phyloP scores from a whole-genome alignment of 2,113 vertebrate species.

The Pyxicephalus adspersus region DNA sequence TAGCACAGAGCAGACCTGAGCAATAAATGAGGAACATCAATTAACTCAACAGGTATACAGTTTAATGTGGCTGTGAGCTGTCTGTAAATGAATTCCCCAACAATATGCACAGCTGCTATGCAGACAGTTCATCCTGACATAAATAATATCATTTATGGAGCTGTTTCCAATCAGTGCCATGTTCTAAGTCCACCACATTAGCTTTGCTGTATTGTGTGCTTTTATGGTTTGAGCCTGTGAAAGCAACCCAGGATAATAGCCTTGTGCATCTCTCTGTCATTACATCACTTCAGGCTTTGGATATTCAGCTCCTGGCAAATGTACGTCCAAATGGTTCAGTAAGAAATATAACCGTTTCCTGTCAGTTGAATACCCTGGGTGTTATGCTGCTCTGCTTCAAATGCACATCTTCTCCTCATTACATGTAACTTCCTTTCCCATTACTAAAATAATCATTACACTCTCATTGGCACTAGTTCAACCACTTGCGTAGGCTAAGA shows the following conservation, averaged over 20 bases:
- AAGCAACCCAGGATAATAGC: slow-evolving; percentile 3
- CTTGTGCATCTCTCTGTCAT: slow-evolving; percentile 4
- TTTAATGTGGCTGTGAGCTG: neutral
- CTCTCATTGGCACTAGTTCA: neutral
- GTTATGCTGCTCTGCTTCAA: neutral
- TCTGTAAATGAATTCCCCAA: neutral
- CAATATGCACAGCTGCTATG: slow-evolving; percentile 12
- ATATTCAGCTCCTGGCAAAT: slow-evolving; percentile 28
- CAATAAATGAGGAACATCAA: neutral
- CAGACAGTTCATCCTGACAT: neutral
- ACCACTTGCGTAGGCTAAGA: neutral
- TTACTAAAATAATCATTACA: slow-evolving; percentile 37
- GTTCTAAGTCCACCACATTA: neutral
- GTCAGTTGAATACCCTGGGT: slow-evolving; percentile 1
- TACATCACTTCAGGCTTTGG: slow-evolving; percentile 19
- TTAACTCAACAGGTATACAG: neutral
- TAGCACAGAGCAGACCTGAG: neutral
- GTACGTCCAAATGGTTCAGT: slow-evolving; percentile 1
- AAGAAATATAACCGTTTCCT: slow-evolving; percentile 37
- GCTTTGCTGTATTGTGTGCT: slow-evolving; percentile 13
- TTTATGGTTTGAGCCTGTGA: slow-evolving; percentile 28
- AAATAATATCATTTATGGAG: slow-evolving; percentile 34
- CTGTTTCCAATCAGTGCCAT: slow-evolving; percentile 31
- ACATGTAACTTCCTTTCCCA: slow-evolving; percentile 39
- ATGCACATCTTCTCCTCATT: slow-evolving; percentile 49